Evolutionary conservation across 1,140 invertebrate species (phyloP).

Genomic region (Pristionchus pacificus): DNA sequence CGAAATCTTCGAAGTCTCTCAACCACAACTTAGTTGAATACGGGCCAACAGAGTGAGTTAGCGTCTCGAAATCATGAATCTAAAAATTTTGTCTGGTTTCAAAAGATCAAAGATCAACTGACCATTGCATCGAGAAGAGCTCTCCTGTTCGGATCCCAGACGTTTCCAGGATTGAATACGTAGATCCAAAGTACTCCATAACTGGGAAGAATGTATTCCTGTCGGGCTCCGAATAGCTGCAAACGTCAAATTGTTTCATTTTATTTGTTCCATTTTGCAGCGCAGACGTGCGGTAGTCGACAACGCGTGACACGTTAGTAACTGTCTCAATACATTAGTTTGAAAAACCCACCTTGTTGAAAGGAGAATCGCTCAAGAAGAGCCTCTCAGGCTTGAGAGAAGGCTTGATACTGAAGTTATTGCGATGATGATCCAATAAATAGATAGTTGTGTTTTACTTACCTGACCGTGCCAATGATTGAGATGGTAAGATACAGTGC

Average conservation of each 20-base stretch:
- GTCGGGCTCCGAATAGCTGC: constrained; percentile 45
- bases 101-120: constrained; percentile 31
- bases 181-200: constrained; percentile 52
- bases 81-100: constrained; percentile 25
- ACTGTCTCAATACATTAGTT: background rate
- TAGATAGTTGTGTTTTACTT: background rate
- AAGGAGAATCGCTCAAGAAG: constrained; percentile 45
- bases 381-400: constrained; percentile 52
- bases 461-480: background rate
- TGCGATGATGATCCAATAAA: constrained; percentile 39
- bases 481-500: background rate
- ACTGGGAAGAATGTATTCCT: constrained; percentile 52
- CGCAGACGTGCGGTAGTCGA: too few relatives aligned
- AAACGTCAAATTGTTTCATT: constrained; percentile 3
- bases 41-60: constrained; percentile 47
- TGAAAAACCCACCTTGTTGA: constrained; percentile 37
- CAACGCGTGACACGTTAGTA: background rate
- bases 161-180: constrained; percentile 54
- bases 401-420: constrained; percentile 46
- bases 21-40: constrained; percentile 57
- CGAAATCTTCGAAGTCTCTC: constrained; percentile 52
- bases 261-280: background rate
- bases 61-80: constrained; percentile 37
- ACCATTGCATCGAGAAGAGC: constrained; percentile 27
- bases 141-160: constrained; percentile 34